These are phyloP conservation scores for Chironomus tentans DNA, from an alignment of 2,888 invertebrate species.

Conservation along the genomic window DNA sequence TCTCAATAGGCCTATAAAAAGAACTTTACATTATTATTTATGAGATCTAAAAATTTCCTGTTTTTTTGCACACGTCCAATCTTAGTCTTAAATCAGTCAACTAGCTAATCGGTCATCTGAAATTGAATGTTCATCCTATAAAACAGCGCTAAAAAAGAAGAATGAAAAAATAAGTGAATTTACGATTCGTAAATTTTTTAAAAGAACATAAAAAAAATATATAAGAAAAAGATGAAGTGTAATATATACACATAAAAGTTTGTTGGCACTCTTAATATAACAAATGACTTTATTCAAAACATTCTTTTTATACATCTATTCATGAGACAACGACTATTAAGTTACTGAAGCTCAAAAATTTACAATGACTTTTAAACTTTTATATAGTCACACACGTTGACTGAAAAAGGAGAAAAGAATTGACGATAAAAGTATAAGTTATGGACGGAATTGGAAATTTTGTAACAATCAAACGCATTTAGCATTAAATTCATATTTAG, in stretches of 20 bases:
- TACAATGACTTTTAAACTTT: background rate
- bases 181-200: background rate
- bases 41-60: too few species aligned
- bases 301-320: background rate
- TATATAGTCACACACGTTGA: background rate
- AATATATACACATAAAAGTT: background rate
- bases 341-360: background rate
- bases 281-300: background rate
- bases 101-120: background rate
- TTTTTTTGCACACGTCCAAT: background rate
- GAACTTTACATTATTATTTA: too few species aligned
- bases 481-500: too few species aligned
- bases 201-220: too few species aligned
- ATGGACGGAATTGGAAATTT: too few species aligned
- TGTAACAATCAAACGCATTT: too few species aligned
- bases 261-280: background rate
- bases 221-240: too few species aligned
- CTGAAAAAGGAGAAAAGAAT: background rate
- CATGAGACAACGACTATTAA: background rate
- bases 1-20: too few species aligned
- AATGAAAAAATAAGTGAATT: background rate
- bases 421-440: too few species aligned
- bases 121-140: background rate
- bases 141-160: background rate
- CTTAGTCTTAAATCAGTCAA: too few species aligned